Conservation (phyloP, 2,888 invertebrate species). For the Andrena minutula region DNA sequence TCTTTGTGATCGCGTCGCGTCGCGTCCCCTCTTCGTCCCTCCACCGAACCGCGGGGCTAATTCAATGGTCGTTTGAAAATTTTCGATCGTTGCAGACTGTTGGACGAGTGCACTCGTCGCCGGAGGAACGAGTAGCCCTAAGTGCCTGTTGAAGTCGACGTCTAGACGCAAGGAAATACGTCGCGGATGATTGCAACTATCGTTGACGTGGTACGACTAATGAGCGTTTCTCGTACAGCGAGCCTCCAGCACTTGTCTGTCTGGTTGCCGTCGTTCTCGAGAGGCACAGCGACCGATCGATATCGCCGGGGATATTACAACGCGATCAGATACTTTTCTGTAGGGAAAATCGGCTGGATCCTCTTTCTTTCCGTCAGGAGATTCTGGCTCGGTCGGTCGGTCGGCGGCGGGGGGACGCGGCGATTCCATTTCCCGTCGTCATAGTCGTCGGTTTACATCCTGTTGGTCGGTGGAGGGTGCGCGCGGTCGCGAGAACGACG, state of each 20-base stretch:
- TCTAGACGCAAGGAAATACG: slow-evolving; percentile 7
- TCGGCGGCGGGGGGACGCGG: slow-evolving; percentile 46
- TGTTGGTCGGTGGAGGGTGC: slow-evolving; percentile 71
- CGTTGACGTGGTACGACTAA: slow-evolving; percentile 6
- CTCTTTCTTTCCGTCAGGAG: not conserved
- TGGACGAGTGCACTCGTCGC: not conserved
- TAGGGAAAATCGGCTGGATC: not conserved
- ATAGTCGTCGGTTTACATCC: slow-evolving; percentile 79
- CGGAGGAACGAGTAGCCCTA: not conserved
- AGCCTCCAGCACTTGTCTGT: not conserved
- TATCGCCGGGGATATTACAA: not conserved
- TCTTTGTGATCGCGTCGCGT: slow-evolving; percentile 2
- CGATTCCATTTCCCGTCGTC: slow-evolving; percentile 79
- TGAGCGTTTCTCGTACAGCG: not conserved
- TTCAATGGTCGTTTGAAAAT: slow-evolving; percentile 31
- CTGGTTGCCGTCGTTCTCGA: slow-evolving; percentile 1
- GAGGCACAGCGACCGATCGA: not conserved
- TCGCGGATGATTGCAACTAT: slow-evolving; percentile 5
- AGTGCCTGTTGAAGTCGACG: slow-evolving; percentile 23
- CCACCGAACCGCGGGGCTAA: not conserved
- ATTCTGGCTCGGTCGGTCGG: not conserved
- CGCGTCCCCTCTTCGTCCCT: slow-evolving; percentile 5
- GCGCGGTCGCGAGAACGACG: slow-evolving; percentile 51
- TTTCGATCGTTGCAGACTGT: slow-evolving; percentile 13
- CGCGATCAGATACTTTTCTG: not conserved